These are phyloP conservation scores for Caenorhabditis wallacei DNA, from an alignment of 2,888 invertebrate genomes.

Conservation along the genomic window DNA sequence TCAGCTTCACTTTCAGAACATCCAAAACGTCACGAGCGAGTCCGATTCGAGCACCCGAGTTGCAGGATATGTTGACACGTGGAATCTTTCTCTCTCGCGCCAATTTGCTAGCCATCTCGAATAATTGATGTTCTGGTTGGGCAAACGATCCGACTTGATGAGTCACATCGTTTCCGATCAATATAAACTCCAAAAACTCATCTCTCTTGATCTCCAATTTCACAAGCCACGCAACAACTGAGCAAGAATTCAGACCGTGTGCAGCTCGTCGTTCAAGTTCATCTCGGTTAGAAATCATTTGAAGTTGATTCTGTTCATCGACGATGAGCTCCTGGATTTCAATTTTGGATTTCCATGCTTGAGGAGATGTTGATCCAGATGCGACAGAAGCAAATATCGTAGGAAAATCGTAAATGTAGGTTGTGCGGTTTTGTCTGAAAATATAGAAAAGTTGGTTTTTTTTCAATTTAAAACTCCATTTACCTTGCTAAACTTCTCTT, in stretches of 20 bases:
- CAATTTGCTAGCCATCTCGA: conserved; percentile 84
- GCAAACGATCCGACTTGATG: conserved; percentile 91
- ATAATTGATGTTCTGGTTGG: conserved; percentile 94
- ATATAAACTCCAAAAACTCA: conserved; percentile 91
- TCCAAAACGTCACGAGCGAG: conserved; percentile 97
- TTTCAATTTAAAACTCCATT: neutral
- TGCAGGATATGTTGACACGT: conserved; percentile 95
- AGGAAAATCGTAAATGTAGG: conserved; percentile 60
- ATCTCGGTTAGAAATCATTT: conserved; percentile 10
- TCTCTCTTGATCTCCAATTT: conserved; percentile 85
- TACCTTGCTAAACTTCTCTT: conserved; percentile 46
- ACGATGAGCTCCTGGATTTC: conserved; percentile 27
- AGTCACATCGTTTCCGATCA: conserved; percentile 98
- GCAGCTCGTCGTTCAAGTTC: conserved; percentile 43
- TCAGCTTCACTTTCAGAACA: conserved; percentile 87
- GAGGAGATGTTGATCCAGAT: neutral
- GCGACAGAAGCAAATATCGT: conserved; percentile 22
- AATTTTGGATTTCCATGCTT: conserved; percentile 9
- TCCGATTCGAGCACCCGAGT: conserved; percentile 97
- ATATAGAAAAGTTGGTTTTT: neutral
- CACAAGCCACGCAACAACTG: conserved; percentile 57
- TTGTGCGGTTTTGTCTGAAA: conserved; percentile 53
- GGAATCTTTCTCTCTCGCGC: conserved; percentile 87
- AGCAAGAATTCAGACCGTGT: conserved; percentile 32
- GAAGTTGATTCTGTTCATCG: conserved; percentile 14